These are phyloP conservation scores for Leucosticte australis DNA, from an alignment of 2,113 vertebrate species.

Conservation along the genomic window DNA sequence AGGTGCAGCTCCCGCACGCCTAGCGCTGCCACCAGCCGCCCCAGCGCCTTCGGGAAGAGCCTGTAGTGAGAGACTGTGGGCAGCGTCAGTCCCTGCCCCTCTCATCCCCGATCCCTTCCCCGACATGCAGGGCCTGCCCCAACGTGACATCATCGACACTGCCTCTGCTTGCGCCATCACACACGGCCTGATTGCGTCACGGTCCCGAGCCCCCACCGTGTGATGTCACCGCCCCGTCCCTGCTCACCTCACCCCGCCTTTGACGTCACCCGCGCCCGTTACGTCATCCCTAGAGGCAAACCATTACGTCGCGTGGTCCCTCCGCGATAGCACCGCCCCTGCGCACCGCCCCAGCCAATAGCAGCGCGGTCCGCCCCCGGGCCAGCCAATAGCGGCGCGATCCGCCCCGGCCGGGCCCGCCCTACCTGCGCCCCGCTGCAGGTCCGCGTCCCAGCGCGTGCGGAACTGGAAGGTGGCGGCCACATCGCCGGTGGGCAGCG, in stretches of 20 bases:
- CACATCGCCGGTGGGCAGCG: constrained; percentile 87
- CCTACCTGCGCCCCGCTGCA: constrained; percentile 3
- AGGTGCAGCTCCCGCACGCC: constrained; percentile 90
- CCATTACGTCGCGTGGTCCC: no score
- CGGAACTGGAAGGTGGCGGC: constrained; percentile 94
- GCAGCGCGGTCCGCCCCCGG: not conserved
- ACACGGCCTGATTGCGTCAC: accelerated
- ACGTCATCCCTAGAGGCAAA: accelerated
- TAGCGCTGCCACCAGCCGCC: constrained; percentile 91
- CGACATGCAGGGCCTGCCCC: not conserved
- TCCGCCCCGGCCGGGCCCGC: not conserved
- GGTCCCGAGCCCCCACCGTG: not conserved
- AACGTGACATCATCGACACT: accelerated
- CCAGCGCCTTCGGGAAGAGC: constrained; percentile 94
- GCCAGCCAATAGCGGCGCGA: not conserved
- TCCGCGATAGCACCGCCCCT: not conserved
- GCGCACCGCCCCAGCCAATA: no score
- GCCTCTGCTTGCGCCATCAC: not conserved
- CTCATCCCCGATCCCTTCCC: accelerated
- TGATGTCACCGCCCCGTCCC: accelerated
- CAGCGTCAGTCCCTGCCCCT: not conserved
- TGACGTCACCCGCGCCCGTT: not conserved
- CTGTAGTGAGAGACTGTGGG: constrained; percentile 90
- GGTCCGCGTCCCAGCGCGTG: constrained; percentile 81
- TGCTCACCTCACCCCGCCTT: not conserved